Conservation (phyloP, 2,888 invertebrate species). For the Plebejus anna region DNA sequence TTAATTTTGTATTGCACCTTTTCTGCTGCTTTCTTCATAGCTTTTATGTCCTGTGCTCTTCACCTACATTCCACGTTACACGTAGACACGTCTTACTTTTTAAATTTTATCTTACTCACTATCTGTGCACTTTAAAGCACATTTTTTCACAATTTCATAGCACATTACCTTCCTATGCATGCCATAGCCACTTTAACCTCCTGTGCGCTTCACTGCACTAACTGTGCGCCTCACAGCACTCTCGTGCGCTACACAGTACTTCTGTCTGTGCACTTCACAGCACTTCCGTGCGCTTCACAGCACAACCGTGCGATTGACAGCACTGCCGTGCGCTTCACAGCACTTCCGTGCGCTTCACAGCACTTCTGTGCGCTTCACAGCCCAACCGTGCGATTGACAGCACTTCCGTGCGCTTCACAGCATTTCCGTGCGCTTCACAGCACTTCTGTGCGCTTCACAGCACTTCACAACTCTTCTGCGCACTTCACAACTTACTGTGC, state of each 20-base stretch:
- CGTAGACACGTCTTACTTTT: neutral
- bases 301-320: neutral
- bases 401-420: neutral
- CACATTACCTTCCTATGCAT: neutral
- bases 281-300: neutral
- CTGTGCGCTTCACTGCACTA: neutral
- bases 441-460: neutral
- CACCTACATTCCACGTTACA: neutral
- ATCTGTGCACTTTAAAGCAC: neutral
- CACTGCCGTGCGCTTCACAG: neutral
- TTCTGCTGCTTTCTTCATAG: neutral
- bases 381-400: neutral
- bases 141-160: neutral
- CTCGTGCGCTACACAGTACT: neutral
- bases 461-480: neutral
- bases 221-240: neutral
- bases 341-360: neutral
- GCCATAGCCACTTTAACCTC: neutral
- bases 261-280: neutral
- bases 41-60: neutral
- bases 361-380: neutral
- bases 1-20: neutral
- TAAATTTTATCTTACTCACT: neutral
- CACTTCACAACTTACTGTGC: neutral
- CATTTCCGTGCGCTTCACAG: neutral